These are phyloP conservation scores for Agrochola lychnidis DNA, from an alignment of 2,888 invertebrate genomes.

Conservation along the genomic window DNA sequence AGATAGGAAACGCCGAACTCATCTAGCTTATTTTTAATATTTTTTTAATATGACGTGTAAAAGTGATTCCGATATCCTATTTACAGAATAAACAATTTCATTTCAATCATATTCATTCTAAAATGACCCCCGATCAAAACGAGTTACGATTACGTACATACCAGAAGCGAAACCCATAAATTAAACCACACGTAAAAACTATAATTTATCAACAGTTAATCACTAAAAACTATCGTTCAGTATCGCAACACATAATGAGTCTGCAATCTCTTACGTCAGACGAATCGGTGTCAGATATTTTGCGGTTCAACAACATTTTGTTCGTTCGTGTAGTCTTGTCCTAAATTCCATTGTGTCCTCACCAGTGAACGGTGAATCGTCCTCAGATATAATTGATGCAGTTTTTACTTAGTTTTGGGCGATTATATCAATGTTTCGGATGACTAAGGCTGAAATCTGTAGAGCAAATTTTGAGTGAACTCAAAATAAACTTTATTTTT, in stretches of 20 bases:
- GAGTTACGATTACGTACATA: not conserved
- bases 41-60: too few species aligned
- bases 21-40: too few species aligned
- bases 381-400: slow-evolving; percentile 34
- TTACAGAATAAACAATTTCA: too few species aligned
- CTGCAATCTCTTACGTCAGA: slow-evolving; percentile 60
- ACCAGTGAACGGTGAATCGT: slow-evolving; percentile 42
- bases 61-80: too few species aligned
- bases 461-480: not conserved
- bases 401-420: slow-evolving; percentile 27
- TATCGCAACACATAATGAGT: slow-evolving; percentile 47
- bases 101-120: not conserved
- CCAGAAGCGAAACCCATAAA: slow-evolving; percentile 12
- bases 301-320: slow-evolving; percentile 55
- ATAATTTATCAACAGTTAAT: slow-evolving; percentile 40
- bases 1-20: too few species aligned
- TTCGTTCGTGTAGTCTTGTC: slow-evolving; percentile 17
- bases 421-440: slow-evolving; percentile 18
- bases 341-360: slow-evolving; percentile 50
- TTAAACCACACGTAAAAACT: slow-evolving; percentile 25
- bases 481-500: not conserved
- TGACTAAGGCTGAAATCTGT: not conserved
- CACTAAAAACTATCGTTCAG: slow-evolving; percentile 21
- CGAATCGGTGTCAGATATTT: slow-evolving; percentile 63
- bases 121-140: not conserved